A percentile compares a stretch with the other conserved stretches of the same genome.
These are phyloP conservation scores for Slavum lentiscoides DNA, from an alignment of 2,888 invertebrate species.

Conservation along the genomic window DNA sequence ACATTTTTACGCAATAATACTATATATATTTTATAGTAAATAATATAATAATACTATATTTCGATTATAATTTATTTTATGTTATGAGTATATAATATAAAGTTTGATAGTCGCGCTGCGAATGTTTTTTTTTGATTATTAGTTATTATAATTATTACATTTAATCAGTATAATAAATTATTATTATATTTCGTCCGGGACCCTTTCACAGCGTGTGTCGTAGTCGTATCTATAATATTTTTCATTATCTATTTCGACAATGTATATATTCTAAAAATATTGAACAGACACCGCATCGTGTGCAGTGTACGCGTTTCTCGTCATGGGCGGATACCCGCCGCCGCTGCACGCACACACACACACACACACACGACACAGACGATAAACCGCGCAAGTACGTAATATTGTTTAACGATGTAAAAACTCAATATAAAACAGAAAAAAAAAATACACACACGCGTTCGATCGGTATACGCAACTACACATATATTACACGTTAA, in stretches of 20 bases:
- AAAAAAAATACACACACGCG: not conserved
- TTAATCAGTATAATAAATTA: too few species aligned
- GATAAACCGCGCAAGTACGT: not conserved
- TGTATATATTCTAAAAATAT: not conserved
- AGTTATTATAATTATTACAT: too few species aligned
- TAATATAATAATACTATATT: too few species aligned
- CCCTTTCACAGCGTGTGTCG: not conserved
- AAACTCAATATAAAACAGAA: not conserved
- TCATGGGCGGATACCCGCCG: conserved; percentile 33
- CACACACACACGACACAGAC: not conserved
- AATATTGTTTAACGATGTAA: conserved; percentile 1
- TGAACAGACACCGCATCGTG: not conserved
- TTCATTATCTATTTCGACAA: not conserved
- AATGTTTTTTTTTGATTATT: too few species aligned
- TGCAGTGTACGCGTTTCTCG: conserved; percentile 10
- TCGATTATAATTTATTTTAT: too few species aligned
- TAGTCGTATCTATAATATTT: not conserved
- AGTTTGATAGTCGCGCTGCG: too few species aligned
- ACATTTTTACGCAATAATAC: too few species aligned
- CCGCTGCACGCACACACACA: too few species aligned
- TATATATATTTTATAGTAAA: too few species aligned
- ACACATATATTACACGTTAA: not conserved
- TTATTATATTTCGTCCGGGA: too few species aligned
- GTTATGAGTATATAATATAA: too few species aligned
- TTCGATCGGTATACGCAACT: too few species aligned